Percentiles rank a stretch among this genome's conserved stretches.
phyloP scores from a whole-genome alignment of 2,888 invertebrate species.

The Nymphalis c-album region DNA sequence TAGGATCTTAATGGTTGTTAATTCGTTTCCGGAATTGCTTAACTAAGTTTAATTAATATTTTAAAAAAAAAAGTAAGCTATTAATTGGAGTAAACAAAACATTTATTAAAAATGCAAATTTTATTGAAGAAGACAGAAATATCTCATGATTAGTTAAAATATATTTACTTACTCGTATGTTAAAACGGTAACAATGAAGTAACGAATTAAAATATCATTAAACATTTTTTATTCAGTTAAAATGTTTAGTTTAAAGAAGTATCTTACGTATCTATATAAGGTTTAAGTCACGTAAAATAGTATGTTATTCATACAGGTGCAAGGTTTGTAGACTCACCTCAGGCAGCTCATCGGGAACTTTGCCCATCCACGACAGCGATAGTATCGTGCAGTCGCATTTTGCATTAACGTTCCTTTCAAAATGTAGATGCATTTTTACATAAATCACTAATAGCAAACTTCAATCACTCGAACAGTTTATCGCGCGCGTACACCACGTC shows the following conservation, averaged over 20 bases:
- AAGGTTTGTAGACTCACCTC: slow-evolving; percentile 85
- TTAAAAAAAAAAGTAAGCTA: too few relatives aligned
- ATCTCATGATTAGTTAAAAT: too few relatives aligned
- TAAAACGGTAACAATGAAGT: too few relatives aligned
- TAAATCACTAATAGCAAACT: slow-evolving; percentile 45
- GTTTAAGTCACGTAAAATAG: not conserved
- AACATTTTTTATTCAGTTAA: too few relatives aligned
- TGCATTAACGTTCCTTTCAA: slow-evolving; percentile 95
- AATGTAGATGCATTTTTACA: slow-evolving; percentile 94
- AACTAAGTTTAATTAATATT: not conserved
- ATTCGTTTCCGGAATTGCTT: slow-evolving; percentile 34
- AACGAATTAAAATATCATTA: too few relatives aligned
- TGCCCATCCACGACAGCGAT: slow-evolving; percentile 99
- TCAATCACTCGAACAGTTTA: slow-evolving; percentile 40
- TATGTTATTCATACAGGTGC: not conserved
- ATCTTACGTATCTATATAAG: too few relatives aligned
- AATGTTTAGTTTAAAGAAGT: too few relatives aligned
- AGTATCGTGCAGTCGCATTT: slow-evolving; percentile 97
- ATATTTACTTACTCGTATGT: too few relatives aligned
- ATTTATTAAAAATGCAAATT: too few relatives aligned
- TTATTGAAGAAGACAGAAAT: too few relatives aligned
- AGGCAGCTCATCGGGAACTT: slow-evolving; percentile 96
- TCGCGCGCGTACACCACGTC: slow-evolving; percentile 42
- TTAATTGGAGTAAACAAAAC: too few relatives aligned
- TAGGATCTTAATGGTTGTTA: slow-evolving; percentile 32